Evolutionary conservation across 2,888 invertebrate genomes (phyloP).

Genomic region (Erebia ligea): DNA sequence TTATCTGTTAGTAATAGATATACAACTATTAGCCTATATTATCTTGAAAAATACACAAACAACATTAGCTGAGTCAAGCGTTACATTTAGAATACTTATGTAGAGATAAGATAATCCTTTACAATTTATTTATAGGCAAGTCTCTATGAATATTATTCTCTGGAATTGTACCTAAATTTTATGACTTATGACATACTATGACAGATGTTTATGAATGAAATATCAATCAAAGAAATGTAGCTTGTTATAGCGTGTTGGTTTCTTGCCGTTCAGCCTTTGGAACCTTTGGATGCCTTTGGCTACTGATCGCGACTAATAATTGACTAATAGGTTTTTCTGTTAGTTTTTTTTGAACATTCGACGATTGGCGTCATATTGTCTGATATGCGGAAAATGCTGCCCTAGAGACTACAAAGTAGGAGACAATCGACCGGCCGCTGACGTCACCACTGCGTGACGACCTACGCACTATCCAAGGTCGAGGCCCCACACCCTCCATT

Average conservation of each 20-base stretch:
- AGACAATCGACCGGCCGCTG: constrained; percentile 50
- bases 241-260: neutral
- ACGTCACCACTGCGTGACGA: constrained; percentile 69
- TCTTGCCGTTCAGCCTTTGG: neutral
- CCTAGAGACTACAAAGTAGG: constrained; percentile 34
- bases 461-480: constrained; percentile 63
- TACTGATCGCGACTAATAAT: neutral
- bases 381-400: constrained; percentile 49
- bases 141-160: neutral
- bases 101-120: constrained; percentile 15
- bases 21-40: too few species aligned
- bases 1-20: too few species aligned
- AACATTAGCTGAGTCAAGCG: too few species aligned
- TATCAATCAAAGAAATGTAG: constrained; percentile 1
- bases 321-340: constrained; percentile 10
- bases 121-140: constrained; percentile 4
- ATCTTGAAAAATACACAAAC: too few species aligned
- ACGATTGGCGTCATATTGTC: constrained; percentile 51
- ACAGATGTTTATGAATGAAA: constrained; percentile 12
- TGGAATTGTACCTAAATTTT: constrained; percentile 3
- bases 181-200: neutral
- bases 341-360: constrained; percentile 34
- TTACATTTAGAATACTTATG: neutral
- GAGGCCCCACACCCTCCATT: constrained; percentile 60
- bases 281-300: neutral